Evolutionary conservation across 1,140 invertebrate genomes (phyloP).

Genomic region (Sitophilus oryzae): DNA sequence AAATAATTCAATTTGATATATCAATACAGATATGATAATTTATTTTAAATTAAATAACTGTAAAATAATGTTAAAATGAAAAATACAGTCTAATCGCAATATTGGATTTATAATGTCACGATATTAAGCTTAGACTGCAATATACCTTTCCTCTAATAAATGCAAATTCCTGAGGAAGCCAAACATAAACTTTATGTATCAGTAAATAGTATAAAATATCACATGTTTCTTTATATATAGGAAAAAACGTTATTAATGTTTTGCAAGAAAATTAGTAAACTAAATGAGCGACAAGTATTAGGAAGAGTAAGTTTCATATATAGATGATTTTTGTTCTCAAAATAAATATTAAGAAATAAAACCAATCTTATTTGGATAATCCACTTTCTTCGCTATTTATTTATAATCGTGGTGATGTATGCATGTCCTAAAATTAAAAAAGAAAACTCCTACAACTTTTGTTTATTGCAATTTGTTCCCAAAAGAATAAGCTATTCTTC

Average conservation of each 20-base stretch:
- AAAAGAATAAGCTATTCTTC: constrained; percentile 14
- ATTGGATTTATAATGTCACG: background rate
- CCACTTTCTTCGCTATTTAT: no score
- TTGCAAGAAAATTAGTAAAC: background rate
- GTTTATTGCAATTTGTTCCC: constrained; percentile 18
- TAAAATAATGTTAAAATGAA: background rate
- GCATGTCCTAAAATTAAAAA: background rate
- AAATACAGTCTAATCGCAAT: background rate
- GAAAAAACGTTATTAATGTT: constrained; percentile 32
- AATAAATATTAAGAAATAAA: no score
- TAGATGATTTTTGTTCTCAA: no score
- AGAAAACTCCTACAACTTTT: constrained; percentile 3
- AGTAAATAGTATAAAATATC: constrained; percentile 46
- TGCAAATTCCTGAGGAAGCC: constrained; percentile 41
- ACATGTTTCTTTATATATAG: constrained; percentile 42
- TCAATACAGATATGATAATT: background rate
- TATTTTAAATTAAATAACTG: background rate
- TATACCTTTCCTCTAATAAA: constrained; percentile 18
- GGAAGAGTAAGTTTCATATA: background rate
- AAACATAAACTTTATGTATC: constrained; percentile 38
- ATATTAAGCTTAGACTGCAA: background rate
- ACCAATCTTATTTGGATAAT: no score
- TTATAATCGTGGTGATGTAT: background rate
- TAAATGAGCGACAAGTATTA: background rate
- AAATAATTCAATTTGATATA: background rate